Evolutionary conservation across 2,797 vertebrate species (phyloP).

Genomic region (Diceros bicornis): DNA sequence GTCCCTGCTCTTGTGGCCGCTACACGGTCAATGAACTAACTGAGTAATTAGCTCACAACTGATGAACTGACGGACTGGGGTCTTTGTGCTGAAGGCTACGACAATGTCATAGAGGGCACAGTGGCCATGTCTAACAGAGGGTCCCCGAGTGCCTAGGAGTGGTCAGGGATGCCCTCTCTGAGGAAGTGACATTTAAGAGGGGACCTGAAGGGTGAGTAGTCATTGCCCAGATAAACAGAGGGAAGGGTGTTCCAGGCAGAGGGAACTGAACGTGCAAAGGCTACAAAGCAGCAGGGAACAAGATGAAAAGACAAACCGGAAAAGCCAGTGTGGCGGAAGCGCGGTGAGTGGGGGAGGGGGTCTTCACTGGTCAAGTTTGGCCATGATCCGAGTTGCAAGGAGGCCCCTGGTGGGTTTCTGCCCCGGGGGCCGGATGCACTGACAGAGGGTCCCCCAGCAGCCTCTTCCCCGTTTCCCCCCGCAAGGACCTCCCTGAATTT

Average conservation of each 20-base stretch:
- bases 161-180: background rate
- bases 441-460: background rate
- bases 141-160: background rate
- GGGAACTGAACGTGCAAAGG: background rate
- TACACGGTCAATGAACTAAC: background rate
- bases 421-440: background rate
- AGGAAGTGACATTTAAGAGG: background rate
- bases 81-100: no score
- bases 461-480: background rate
- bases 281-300: background rate
- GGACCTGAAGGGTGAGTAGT: background rate
- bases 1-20: background rate
- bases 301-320: background rate
- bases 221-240: background rate
- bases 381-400: no score
- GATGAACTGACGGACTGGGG: background rate
- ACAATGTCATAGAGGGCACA: background rate
- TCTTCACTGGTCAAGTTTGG: background rate
- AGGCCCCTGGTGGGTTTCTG: background rate
- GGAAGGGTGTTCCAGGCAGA: background rate
- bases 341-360: fast-evolving
- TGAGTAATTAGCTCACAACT: background rate
- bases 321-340: background rate
- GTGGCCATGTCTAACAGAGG: background rate
- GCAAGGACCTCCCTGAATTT: background rate